phyloP scores from a whole-genome alignment of 2,888 invertebrate species.

The Ditula angustiorana region DNA sequence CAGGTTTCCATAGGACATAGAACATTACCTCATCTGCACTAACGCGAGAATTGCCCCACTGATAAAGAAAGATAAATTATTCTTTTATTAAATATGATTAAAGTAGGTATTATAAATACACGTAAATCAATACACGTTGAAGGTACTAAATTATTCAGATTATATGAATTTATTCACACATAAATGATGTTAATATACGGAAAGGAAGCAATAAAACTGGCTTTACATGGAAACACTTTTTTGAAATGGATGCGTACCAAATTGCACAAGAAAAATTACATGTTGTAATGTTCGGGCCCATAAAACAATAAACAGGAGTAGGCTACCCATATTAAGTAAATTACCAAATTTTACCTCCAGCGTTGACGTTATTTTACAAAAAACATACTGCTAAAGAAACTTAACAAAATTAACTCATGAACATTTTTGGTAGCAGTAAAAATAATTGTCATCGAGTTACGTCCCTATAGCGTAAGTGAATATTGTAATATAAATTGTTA shows the following conservation, averaged over 20 bases:
- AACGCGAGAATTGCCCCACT: too few species aligned
- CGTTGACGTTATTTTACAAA: conserved; percentile 16
- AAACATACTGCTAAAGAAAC: conserved; percentile 12
- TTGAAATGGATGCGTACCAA: conserved; percentile 46
- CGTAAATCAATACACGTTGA: too few species aligned
- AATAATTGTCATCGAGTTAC: too few species aligned
- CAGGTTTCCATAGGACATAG: too few species aligned
- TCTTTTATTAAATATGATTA: too few species aligned
- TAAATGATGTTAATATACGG: conserved; percentile 42
- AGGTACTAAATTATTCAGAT: conserved; percentile 41
- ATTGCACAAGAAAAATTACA: conserved; percentile 48
- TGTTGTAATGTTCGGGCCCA: conserved; percentile 50
- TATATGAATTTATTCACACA: conserved; percentile 45
- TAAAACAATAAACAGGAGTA: conserved; percentile 54
- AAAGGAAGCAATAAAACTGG: conserved; percentile 47
- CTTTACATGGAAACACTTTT: conserved; percentile 49
- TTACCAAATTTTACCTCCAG: conserved; percentile 51
- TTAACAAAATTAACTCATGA: background rate
- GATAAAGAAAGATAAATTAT: too few species aligned
- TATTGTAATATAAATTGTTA: too few species aligned
- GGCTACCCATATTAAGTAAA: conserved; percentile 55
- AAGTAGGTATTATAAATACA: too few species aligned
- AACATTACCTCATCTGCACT: too few species aligned
- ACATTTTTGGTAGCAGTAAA: too few species aligned
- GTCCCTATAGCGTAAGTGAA: too few species aligned